Percentiles rank a stretch among this genome's conserved stretches.
These are phyloP conservation scores for Callyntrura guangdongensis DNA, from an alignment of 2,888 invertebrate species.

Conservation along the genomic window DNA sequence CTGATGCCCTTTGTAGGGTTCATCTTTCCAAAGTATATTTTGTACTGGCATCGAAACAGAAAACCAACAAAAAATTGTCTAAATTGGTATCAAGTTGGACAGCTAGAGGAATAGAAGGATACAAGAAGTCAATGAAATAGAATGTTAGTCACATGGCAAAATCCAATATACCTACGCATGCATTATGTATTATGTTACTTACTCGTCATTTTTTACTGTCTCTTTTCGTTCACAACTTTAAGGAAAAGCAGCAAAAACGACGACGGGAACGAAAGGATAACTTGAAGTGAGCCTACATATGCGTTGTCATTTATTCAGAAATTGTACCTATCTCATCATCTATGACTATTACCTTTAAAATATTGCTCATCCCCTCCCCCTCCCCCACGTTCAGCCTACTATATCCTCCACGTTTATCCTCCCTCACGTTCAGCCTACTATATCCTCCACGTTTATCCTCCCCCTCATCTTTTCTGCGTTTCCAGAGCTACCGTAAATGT, in stretches of 20 bases:
- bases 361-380: too few species aligned
- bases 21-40: constrained; percentile 41
- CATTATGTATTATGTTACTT: constrained; percentile 30
- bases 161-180: too few species aligned
- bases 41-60: not conserved
- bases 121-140: not conserved
- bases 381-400: too few species aligned
- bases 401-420: too few species aligned
- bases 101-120: not conserved
- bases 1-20: constrained; percentile 76
- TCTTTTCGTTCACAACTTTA: constrained; percentile 9
- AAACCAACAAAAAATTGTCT: not conserved
- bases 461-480: too few species aligned
- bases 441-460: too few species aligned
- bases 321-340: too few species aligned
- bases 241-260: not conserved
- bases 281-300: not conserved
- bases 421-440: too few species aligned
- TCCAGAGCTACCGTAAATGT: too few species aligned
- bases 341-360: too few species aligned
- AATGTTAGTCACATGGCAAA: not conserved
- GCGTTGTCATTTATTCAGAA: constrained; percentile 48
- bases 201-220: not conserved
- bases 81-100: not conserved
- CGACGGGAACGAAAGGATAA: not conserved